These are phyloP conservation scores for Ceramica pisi DNA, from an alignment of 2,888 invertebrate species.

Conservation along the genomic window DNA sequence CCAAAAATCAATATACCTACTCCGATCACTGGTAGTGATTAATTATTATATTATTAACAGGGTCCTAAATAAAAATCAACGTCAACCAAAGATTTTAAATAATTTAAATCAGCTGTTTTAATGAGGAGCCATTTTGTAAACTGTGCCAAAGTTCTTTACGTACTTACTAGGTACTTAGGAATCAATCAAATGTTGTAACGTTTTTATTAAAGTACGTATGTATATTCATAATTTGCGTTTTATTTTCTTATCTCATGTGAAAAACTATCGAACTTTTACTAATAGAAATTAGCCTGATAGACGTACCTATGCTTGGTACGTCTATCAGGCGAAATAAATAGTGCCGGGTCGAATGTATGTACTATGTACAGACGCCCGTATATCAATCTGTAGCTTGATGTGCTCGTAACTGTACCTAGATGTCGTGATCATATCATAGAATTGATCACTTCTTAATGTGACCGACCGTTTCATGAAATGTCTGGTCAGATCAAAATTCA, in stretches of 20 bases:
- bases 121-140: conserved; percentile 23
- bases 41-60: too few species aligned
- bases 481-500: too few species aligned
- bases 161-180: conserved; percentile 1
- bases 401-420: too few species aligned
- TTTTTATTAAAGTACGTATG: conserved; percentile 26
- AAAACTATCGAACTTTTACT: neutral
- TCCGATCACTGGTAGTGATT: too few species aligned
- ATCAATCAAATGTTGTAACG: conserved; percentile 19
- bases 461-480: too few species aligned
- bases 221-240: conserved; percentile 2
- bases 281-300: too few species aligned
- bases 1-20: too few species aligned
- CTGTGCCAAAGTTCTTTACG: conserved; percentile 27
- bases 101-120: neutral
- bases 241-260: neutral
- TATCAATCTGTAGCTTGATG: too few species aligned
- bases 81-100: neutral
- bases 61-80: neutral
- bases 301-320: too few species aligned
- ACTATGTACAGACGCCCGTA: too few species aligned
- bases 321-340: neutral
- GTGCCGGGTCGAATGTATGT: neutral
- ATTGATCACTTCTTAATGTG: too few species aligned
- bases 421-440: too few species aligned